These are phyloP conservation scores for Aeoliscus strigatus DNA, from an alignment of 2,797 vertebrate genomes.

Conservation along the genomic window DNA sequence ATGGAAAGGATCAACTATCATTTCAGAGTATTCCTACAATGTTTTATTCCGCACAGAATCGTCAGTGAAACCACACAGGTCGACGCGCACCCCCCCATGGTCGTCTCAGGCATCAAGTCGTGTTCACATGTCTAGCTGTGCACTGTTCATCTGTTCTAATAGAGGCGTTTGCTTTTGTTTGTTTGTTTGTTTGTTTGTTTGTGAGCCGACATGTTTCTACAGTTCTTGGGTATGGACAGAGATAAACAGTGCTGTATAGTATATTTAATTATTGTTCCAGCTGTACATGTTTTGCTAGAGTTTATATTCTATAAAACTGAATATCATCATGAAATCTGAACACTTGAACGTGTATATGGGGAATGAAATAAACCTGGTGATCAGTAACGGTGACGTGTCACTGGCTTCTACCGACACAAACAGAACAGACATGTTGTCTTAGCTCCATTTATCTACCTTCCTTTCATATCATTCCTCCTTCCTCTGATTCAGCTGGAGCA, in stretches of 20 bases:
- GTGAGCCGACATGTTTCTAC: conserved; percentile 78
- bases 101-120: conserved; percentile 28
- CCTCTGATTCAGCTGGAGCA: conserved; percentile 62
- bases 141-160: conserved; percentile 56
- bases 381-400: conserved; percentile 42
- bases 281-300: conserved; percentile 87
- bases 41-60: too few relatives aligned
- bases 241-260: conserved; percentile 78
- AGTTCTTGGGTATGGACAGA: conserved; percentile 75
- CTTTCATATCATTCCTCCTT: conserved; percentile 9
- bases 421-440: conserved; percentile 10
- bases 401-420: neutral
- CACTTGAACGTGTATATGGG: conserved; percentile 75
- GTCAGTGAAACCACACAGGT: too few relatives aligned
- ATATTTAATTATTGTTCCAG: conserved; percentile 81
- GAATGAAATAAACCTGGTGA: conserved; percentile 67
- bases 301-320: conserved; percentile 83
- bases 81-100: too few relatives aligned
- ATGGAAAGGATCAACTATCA: too few relatives aligned
- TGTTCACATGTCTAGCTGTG: conserved; percentile 33
- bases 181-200: too few relatives aligned
- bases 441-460: neutral
- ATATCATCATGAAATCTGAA: conserved; percentile 77
- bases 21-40: too few relatives aligned
- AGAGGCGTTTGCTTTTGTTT: conserved; percentile 62